Evolutionary conservation across 2,797 vertebrate genomes (phyloP).

Genomic region (Tympanoctomys barrerae): DNA sequence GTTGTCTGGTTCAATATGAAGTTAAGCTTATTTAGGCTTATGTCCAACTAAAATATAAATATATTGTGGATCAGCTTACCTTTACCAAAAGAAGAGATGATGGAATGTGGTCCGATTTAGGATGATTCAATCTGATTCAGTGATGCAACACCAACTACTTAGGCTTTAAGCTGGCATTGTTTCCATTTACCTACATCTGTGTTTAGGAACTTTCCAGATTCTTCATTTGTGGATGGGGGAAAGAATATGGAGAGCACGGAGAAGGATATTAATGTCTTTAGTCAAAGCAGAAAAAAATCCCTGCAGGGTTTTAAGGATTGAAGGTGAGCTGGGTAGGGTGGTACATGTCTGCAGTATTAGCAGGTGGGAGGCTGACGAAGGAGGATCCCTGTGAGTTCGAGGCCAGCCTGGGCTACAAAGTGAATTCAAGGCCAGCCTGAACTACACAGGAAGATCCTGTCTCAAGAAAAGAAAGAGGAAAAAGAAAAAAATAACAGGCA

Average conservation of each 20-base stretch:
- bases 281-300: constrained; percentile 4
- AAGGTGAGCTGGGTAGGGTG: not conserved
- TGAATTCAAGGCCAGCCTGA: not conserved
- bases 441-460: not conserved
- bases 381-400: not conserved
- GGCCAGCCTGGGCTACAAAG: not conserved
- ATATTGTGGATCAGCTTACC: not conserved
- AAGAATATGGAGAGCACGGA: not conserved
- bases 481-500: not conserved
- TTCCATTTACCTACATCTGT: not conserved
- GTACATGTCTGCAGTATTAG: not conserved
- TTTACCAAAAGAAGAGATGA: not conserved
- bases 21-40: not conserved
- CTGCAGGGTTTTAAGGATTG: not conserved
- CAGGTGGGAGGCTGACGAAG: not conserved
- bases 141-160: not conserved
- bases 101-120: not conserved
- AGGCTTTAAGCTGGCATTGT: not conserved
- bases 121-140: constrained; percentile 1
- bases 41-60: not conserved
- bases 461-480: not conserved
- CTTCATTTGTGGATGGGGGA: not conserved
- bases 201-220: not conserved
- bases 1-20: not conserved
- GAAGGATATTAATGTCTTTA: not conserved